phyloP scores from a whole-genome alignment of 2,113 vertebrate genomes.

The Merops nubicus region DNA sequence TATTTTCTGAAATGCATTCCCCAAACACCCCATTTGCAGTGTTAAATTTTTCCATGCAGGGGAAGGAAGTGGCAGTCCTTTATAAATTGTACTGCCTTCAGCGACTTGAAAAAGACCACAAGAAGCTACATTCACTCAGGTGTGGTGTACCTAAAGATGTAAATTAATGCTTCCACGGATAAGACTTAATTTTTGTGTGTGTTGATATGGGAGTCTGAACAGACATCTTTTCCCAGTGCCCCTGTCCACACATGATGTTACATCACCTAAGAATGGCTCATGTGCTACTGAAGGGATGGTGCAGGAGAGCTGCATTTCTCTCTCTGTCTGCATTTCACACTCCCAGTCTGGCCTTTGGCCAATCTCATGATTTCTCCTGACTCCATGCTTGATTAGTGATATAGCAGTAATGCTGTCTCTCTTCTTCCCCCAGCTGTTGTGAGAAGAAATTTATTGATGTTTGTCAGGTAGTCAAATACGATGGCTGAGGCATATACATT shows the following conservation, averaged over 20 bases:
- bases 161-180: not conserved
- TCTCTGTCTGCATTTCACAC: not conserved
- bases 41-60: not conserved
- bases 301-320: not conserved
- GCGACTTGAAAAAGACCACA: not conserved
- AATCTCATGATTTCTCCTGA: not conserved
- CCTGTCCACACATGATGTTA: rapidly evolving
- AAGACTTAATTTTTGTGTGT: not conserved
- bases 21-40: not conserved
- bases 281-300: not conserved
- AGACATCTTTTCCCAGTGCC: not conserved
- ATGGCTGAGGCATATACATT: not conserved
- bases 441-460: not conserved
- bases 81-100: not conserved
- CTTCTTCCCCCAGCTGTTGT: not conserved
- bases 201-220: not conserved
- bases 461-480: not conserved
- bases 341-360: not conserved
- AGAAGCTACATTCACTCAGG: not conserved
- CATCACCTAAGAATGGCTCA: rapidly evolving
- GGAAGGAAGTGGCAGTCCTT: not conserved
- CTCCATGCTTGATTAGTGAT: not conserved
- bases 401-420: not conserved
- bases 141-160: not conserved
- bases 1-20: not conserved